These are phyloP conservation scores for Denticeps clupeoides DNA, from an alignment of 2,797 vertebrate genomes.

Conservation along the genomic window DNA sequence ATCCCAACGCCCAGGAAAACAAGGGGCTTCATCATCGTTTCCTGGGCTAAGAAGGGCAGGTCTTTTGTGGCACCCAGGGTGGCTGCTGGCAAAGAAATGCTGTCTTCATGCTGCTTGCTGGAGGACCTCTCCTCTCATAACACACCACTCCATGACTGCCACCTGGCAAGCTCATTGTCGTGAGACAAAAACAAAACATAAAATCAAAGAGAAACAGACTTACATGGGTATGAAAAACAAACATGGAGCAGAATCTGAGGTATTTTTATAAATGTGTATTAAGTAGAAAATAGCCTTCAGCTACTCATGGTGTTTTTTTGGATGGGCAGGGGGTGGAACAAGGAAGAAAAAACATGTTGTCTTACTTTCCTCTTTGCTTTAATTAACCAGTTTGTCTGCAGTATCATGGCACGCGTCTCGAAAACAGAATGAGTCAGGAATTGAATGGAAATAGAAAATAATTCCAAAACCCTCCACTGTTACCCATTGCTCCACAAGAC, in stretches of 20 bases:
- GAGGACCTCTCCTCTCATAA: slow-evolving; percentile 34
- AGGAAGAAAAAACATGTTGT: not conserved
- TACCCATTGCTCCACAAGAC: no score
- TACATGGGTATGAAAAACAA: slow-evolving; percentile 35
- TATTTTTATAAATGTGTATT: not conserved
- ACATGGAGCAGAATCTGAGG: slow-evolving; percentile 6
- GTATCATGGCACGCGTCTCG: not conserved
- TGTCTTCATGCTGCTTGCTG: slow-evolving; percentile 35
- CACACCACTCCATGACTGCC: slow-evolving; percentile 9
- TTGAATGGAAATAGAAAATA: no score
- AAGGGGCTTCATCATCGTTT: slow-evolving; percentile 44
- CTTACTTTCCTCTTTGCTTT: not conserved
- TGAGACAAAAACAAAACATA: no score
- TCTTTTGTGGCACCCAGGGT: not conserved
- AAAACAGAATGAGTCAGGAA: no score
- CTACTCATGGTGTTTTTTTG: no score
- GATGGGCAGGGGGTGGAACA: no score
- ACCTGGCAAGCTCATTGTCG: no score
- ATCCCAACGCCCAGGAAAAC: slow-evolving; percentile 69
- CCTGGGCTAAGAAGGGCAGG: slow-evolving; percentile 28
- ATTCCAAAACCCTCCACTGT: no score
- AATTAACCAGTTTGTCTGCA: not conserved
- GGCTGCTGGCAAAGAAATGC: slow-evolving; percentile 5
- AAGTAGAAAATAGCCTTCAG: not conserved
- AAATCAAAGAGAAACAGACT: no score